Conservation (phyloP, 2,797 vertebrate species). For the Tinamus major region DNA sequence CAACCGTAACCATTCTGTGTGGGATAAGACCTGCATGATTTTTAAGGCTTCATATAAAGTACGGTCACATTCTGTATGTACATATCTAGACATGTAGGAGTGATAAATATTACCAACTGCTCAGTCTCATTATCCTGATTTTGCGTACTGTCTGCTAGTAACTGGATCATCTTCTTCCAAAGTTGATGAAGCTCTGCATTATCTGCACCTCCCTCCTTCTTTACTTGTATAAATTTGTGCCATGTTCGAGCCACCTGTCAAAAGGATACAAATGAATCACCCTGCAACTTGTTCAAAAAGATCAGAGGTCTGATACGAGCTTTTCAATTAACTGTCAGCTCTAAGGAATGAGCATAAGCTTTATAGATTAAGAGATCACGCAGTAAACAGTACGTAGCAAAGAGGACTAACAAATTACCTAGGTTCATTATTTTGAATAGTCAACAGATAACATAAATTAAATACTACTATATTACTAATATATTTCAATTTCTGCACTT, state of each 20-base stretch:
- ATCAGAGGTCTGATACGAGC: accelerated
- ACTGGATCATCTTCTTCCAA: constrained; percentile 87
- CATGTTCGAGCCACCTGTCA: constrained; percentile 87
- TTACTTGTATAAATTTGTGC: constrained; percentile 85
- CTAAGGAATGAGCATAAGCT: not conserved
- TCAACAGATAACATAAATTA: not conserved
- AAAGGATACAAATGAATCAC: not conserved
- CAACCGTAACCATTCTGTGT: too few species aligned
- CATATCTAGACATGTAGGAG: not conserved
- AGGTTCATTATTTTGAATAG: not conserved
- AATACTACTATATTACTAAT: too few species aligned
- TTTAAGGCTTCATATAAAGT: not conserved
- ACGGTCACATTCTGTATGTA: not conserved
- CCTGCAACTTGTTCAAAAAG: not conserved
- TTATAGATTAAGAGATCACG: not conserved
- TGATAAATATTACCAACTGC: constrained; percentile 83
- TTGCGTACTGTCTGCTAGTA: constrained; percentile 82
- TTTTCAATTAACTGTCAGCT: not conserved
- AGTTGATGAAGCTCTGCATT: constrained; percentile 87
- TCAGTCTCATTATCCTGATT: constrained; percentile 86
- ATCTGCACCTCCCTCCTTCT: constrained; percentile 82
- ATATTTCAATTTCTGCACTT: not conserved
- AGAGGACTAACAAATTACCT: not conserved
- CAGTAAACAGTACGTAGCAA: not conserved
- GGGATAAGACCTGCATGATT: not conserved